phyloP scores from a whole-genome alignment of 1,140 invertebrate species.

The Brachionus angularis region DNA sequence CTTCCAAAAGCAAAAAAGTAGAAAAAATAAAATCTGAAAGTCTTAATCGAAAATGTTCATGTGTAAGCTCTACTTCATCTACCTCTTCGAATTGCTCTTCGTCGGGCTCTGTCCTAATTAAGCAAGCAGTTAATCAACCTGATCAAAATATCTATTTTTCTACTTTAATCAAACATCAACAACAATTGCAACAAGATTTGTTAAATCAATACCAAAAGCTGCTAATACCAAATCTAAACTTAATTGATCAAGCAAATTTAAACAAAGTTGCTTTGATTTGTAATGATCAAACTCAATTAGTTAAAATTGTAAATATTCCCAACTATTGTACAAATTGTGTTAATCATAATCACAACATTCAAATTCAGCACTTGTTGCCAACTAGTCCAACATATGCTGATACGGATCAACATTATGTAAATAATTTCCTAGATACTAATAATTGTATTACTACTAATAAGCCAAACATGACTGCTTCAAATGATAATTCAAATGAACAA shows the following conservation, averaged over 20 bases:
- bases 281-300: constrained; percentile 1
- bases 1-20: neutral
- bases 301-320: constrained; percentile 37
- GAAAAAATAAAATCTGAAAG: constrained; percentile 23
- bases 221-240: neutral
- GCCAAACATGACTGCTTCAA: no score
- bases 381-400: neutral
- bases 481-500: constrained; percentile 22
- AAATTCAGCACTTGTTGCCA: no score
- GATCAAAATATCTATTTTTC: neutral
- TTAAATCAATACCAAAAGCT: neutral
- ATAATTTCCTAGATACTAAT: constrained; percentile 4
- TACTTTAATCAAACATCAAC: neutral
- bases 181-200: constrained; percentile 6
- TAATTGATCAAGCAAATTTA: neutral
- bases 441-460: no score
- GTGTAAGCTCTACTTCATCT: constrained; percentile 6
- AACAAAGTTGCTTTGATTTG: constrained; percentile 29
- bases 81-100: constrained; percentile 22
- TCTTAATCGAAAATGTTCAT: constrained; percentile 25
- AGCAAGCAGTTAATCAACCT: neutral
- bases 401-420: constrained; percentile 30
- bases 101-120: constrained; percentile 1
- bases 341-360: neutral
- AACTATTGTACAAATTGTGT: constrained; percentile 30